Base-by-base conservation (phyloP, 2,888 invertebrate species). In the Gandaritis pyraliata region DNA sequence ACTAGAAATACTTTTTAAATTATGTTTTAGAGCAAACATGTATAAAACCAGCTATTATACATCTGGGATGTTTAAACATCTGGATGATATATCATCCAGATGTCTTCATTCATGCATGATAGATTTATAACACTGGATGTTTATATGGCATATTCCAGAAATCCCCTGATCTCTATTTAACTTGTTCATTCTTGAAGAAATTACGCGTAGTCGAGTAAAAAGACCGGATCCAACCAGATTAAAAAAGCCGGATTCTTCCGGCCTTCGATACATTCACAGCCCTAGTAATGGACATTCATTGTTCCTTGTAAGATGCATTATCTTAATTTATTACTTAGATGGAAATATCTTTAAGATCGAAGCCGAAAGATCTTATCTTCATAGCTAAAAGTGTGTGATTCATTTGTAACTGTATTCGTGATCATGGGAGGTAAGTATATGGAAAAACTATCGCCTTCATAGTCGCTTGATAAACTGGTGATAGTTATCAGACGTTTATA, bases 311-410 rank as follows among this genome's bases (percentile, higher is more conserved):
- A 60, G 59, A 66, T 57, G 61, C 67, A 69, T 70, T 66, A 68
- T 65, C 65, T 61, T 64, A 65, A 68, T 57, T 70, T 68, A 68
- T 68, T 66, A 58, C 56, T 11, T 29, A 62, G 65, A 68, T 64
- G 64, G 41, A 50, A 54, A 57, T 64, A 68, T 68, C 68, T 64
- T 59, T 41, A 51, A 58, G 68, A 68, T 68, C 66, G 58, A 29
- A 68, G 46, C 49, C 56, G 52, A 57, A 60, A 54, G 64, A 64
- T 56, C 43, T 52, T 59, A 64, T 59, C 63, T 64, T 15, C 15
- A 57, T 15, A 50, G 36, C 16, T 18, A 18, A 45, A 64, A 56
- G 64, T 64, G 56, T 52, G 43, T 64, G 64, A 58, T 59, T 59
- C 49, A 62, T 62, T 41, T 54, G 16, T 41, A 23, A 51, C 13